Base-by-base conservation (phyloP, 1,140 invertebrate genomes). In the Drosophila takahashii region DNA sequence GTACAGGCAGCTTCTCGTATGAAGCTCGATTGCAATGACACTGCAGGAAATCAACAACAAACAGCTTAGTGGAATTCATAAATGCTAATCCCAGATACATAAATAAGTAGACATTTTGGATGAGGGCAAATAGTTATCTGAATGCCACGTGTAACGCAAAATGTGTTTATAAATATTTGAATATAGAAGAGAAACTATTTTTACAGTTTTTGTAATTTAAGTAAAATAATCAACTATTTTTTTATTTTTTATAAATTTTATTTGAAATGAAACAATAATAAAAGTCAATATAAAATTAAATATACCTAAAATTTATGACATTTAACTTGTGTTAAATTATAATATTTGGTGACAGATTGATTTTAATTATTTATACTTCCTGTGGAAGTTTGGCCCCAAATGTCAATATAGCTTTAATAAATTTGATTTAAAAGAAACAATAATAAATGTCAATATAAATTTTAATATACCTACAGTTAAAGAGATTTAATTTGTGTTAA, bases 21-120 rank as follows among this genome's bases (percentile, higher is more conserved):
- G 45, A 36, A 37, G 27, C 61, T 29, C 37, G 56, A 74, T 54
- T 65, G 60, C 71, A 76, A 74, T 57, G 60, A 76, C 72, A 76
- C 72, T 76, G 72, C 64, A 64, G 32, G 59, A 74, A 74, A 74
- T 34, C n/a, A 29, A 50, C 13, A 58, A 29, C 45, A 36, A 42
- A 4, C 26, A 10, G 42, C 53, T 42, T 3, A 3, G n/a, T 13
- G 9, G 15, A 36, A 60, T 59, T 60, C 41, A 53, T 54, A 70
- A 70, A 48, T 70, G 15, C 36, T 70, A 51, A 65, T 41, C 10
- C 32, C 29, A 62, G 16, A 36, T 77, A 78, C 62, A 76, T 58
- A 76, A 34, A 54, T 64, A 48, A 67, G 45, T 45, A 32, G 13
- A n/a, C 58, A 9, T 16, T 32, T 29, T 26, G 11, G 34, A 22